Base-by-base conservation (phyloP, 1,140 invertebrate species). In the Calosoma granatense region DNA sequence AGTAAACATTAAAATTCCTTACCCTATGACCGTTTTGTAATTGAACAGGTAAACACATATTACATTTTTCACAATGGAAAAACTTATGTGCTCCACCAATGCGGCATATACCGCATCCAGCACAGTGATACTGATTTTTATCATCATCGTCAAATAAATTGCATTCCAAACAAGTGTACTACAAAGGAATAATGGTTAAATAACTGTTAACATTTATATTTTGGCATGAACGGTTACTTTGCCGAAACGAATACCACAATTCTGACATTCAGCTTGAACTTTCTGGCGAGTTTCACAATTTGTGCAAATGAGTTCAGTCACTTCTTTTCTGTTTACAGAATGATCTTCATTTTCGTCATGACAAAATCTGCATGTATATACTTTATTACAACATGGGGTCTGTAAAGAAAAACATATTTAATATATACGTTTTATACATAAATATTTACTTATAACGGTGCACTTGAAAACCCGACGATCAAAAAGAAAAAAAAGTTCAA, bases 71-170 rank as follows among this genome's bases (percentile, higher is more conserved):
- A 70, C 91, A 94, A 70, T 94, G 91, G 70, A 92, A 93, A 74
- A 88, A 94, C 61, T 86, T 82, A 57, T 92, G 87, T 19, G 84
- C 74, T 1, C 90, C 90, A 1, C 90, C 91, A 59, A 93, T 83
- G 43, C 91, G 81, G 65, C 91, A 94, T 59, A 94, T 88, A 0
- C 90, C 90, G 74, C 91, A 94, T 1, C 84, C 86, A 58, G 87
- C 81, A 65, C 91, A 94, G 66, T 94, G 91, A 73, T 90, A 94
- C 71, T 93, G 90, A 64, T 84, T 79, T 68, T 90, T 92, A 63
- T 92, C 88, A 56, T 88, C 84, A 67, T 93, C 88, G 67, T 93
- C 90, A 70, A 89, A 93, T n/a, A 94, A 73, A 71, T 89, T 88
- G 72, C 91, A 94, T 56, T 90, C 83, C 2, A 84, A 73, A 65